These are phyloP conservation scores for Lapara coniferarum DNA, from an alignment of 2,888 invertebrate genomes.

Conservation along the genomic window DNA sequence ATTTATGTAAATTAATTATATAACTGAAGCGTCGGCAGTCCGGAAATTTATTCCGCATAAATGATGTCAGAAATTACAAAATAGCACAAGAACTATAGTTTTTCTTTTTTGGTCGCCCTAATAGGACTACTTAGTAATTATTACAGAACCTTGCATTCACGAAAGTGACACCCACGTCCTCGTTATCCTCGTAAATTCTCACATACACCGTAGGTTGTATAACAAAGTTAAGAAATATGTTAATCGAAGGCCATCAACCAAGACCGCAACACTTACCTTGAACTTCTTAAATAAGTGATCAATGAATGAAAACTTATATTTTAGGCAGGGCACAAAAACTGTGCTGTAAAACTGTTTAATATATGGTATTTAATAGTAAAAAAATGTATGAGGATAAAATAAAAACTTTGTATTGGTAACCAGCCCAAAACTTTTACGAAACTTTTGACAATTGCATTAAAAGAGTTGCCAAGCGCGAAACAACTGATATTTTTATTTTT, in stretches of 20 bases:
- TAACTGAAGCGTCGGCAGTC: conserved; percentile 35
- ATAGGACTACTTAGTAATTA: conserved; percentile 28
- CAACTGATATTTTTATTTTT: not conserved
- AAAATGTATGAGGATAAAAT: not conserved
- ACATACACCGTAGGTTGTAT: conserved; percentile 61
- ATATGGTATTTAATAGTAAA: not conserved
- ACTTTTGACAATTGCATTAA: not conserved
- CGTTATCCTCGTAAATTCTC: conserved; percentile 59
- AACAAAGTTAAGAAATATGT: conserved; percentile 74
- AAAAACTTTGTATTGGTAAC: not conserved
- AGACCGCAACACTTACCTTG: conserved; percentile 47
- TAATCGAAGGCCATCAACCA: conserved; percentile 72
- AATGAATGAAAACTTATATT: conserved; percentile 20
- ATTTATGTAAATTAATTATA: conserved; percentile 41
- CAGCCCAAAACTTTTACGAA: conserved; percentile 13
- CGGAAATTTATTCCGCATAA: conserved; percentile 29
- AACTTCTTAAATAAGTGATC: conserved; percentile 25
- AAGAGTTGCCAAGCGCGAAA: not conserved
- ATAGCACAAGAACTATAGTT: not conserved
- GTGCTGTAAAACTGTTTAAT: not conserved
- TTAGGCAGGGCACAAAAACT: not conserved
- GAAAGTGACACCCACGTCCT: conserved; percentile 67
- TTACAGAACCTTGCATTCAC: conserved; percentile 55
- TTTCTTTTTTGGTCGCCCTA: not conserved
- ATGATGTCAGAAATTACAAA: conserved; percentile 1